A percentile compares a stretch with the other conserved stretches of the same genome.
phyloP scores from a whole-genome alignment of 1,140 invertebrate genomes.

The Penaeus chinensis region DNA sequence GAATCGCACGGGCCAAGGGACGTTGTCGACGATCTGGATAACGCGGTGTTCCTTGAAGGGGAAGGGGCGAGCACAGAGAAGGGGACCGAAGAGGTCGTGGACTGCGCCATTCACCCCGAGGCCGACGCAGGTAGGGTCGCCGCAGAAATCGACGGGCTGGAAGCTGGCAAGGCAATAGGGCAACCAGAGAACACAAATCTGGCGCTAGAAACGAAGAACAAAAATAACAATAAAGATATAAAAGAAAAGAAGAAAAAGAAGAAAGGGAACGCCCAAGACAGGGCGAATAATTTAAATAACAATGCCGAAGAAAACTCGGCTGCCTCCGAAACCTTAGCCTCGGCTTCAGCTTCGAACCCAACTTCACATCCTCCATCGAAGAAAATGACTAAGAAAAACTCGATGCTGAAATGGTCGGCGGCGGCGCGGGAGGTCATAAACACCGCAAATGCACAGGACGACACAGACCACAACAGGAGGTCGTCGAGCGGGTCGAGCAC shows the following conservation, averaged over 20 bases:
- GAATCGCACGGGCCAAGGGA: background rate
- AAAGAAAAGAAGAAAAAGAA: background rate
- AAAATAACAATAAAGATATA: background rate
- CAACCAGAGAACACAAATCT: background rate
- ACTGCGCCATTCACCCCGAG: background rate
- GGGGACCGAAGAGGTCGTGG: background rate
- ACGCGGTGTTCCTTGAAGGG: background rate
- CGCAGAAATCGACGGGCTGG: background rate
- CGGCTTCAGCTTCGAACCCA: background rate
- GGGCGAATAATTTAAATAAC: background rate
- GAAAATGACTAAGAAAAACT: slow-evolving; percentile 31
- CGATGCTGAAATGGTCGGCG: slow-evolving; percentile 31
- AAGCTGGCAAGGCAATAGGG: background rate
- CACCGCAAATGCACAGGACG: background rate
- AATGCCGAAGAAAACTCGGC: background rate
- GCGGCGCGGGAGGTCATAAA: slow-evolving; percentile 37
- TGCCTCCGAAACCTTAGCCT: background rate
- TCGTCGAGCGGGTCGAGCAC: slow-evolving; percentile 16
- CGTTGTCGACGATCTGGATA: background rate
- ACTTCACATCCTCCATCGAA: background rate
- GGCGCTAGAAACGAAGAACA: background rate
- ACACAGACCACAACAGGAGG: background rate
- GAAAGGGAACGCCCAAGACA: background rate
- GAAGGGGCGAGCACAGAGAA: background rate
- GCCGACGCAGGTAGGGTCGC: background rate